Base-by-base conservation (phyloP, 2,888 invertebrate genomes). In the Allygus modestus region DNA sequence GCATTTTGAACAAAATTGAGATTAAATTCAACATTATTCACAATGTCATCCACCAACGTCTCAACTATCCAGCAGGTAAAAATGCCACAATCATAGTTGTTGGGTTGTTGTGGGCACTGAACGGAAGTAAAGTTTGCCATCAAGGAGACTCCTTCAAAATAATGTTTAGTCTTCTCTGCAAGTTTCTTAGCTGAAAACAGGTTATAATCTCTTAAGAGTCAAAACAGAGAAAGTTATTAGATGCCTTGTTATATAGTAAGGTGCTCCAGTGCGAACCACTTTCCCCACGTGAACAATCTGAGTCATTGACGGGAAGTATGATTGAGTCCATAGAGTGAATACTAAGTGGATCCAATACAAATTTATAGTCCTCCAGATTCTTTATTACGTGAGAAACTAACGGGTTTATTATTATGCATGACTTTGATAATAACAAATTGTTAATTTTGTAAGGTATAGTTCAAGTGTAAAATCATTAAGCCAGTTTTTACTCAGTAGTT, bases 361-460 rank as follows among this genome's bases (percentile, higher is more conserved):
- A 65, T 4, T n/a, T 65, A 23, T 15, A 65, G 20, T 65, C 65
- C n/a, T 65, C 23, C 20, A 65, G 2, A 17, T 65, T 65, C 31
- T 65, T 65, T 2, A 65, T 26, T 65, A 23, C 65, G 20, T 65
- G 65, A n/a, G 23, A 5, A 17, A 58, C 23, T 15, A 58, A 4
- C 4, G 58, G 58, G 23, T 17, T 58, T 17, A 58, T 23, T 58
- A 58, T 58, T n/a, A 58, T 17, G 15, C 58, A 58, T 20, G 58
- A 58, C 15, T 58, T 58, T 58, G 58, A 46, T 4, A 9, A 54
- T 41, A 82, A n/a, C n/a, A 51, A 43, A 95, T 90, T 37, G 37
- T 37, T 37, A 37, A 4, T 37, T 37, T 7, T 37, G 4, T 37
- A 4, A 7, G 37, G 37, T 4, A 37, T 37, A 37, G n/a, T n/a